Base-by-base conservation (phyloP, 92 coral and sea anemone genomes). In the Plumapathes pennacea region DNA sequence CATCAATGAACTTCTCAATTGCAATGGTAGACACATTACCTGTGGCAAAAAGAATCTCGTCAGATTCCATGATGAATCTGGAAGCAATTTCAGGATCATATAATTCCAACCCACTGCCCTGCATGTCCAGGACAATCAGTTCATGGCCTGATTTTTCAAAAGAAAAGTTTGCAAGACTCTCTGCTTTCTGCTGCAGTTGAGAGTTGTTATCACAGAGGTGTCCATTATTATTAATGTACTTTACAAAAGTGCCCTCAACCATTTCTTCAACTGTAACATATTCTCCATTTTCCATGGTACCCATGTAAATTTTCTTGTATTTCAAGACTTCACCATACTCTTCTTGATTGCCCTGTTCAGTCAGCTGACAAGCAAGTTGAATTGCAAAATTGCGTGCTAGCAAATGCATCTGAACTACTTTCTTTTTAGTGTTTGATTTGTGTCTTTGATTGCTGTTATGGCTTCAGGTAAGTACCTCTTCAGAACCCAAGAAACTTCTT, bases 391-490 rank as follows among this genome's bases (percentile, higher is more conserved):
- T 74, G 51, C 66, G 34, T 20, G 77, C 62, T 22, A 80, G 53
- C 33, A 62, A 29, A 56, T 80, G 72, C 87, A 80, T 72, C 61
- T 73, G 76, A 28, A 80, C 80, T 25, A 80, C 87, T 49, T 65
- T 72, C 54, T 76, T 76, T 26, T 64, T 39, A 74, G 34, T 20
- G 64, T 81, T 65, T 81, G 81, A 25, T 67, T 46, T 28, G 63
- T 60, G 18, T 65, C 67, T 51, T 48, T 22, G 38, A 74, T 82
- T 40, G 43, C 60, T 22, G 59, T 24, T 38, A 50, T 33, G 22
- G 39, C 65, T n/a, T 21, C 38, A 38, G 60, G 32, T 24, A 64
- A 46, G 66, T 58, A 81, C 25, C 65, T 46, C 63, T 68, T 74
- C 21, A 77, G 46, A 29, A 74, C 83, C 88, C 88, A 82, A 24